Conservation (phyloP, 2,888 invertebrate species). For the Orchesellides sinensis region DNA sequence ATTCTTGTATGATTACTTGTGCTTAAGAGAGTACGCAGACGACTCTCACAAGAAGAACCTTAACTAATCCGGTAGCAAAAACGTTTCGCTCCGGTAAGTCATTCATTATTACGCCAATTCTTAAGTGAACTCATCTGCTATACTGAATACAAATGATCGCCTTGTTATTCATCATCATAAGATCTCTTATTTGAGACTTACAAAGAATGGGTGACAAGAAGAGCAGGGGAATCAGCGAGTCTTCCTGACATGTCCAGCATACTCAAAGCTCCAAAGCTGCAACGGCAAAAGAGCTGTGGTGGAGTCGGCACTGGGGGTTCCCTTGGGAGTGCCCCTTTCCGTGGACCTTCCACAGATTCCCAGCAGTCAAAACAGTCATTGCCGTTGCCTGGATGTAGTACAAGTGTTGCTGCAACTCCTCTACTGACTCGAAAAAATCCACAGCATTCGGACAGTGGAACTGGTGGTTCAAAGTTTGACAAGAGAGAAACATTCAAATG, state of each 20-base stretch:
- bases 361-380: conserved; percentile 69
- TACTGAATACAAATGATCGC: not conserved
- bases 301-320: conserved; percentile 60
- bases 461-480: conserved; percentile 60
- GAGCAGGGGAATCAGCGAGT: not conserved
- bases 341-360: conserved; percentile 72
- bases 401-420: conserved; percentile 63
- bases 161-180: not conserved
- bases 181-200: not conserved
- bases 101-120: conserved; percentile 28
- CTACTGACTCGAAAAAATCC: conserved; percentile 52
- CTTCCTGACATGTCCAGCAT: conserved; percentile 63
- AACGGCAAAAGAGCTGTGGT: conserved; percentile 73
- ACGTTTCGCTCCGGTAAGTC: no score
- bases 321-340: conserved; percentile 38
- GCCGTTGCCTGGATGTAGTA: conserved; percentile 48
- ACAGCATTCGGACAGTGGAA: conserved; percentile 68
- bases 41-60: no score
- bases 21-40: no score
- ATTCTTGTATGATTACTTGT: no score
- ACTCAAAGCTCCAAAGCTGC: conserved; percentile 57
- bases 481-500: conserved; percentile 74
- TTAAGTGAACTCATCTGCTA: no score
- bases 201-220: conserved; percentile 28
- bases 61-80: no score